Evolutionary conservation across 2,797 vertebrate genomes (phyloP), one percentile per base, ranked within the genome.

Genomic region (Acanthurus lineatus): DNA sequence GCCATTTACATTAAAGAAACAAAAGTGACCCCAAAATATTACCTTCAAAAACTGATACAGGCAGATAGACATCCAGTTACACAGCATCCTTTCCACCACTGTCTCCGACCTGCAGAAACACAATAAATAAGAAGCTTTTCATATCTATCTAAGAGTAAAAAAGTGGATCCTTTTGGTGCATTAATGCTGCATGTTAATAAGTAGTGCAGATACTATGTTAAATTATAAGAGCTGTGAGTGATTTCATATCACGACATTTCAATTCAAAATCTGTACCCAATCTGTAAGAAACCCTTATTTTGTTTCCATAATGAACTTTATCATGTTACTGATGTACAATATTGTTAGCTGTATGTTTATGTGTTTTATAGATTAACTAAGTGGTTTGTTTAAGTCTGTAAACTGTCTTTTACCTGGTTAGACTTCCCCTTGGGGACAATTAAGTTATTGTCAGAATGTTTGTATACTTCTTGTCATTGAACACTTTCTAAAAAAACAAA

Each of bases 41-140:
- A 99, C 98, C 97, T 97, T 99, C 71, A 99, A 94, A 85, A 98
- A 98, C 93, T 99, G 97, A 92, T 99, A 99, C 11, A 99, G 96
- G 85, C 98, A 99, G 93, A 99, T 99, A 14, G 98, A 99, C 98
- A 99, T 99, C 98, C 98, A 99, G 79, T 99, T 99, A 85, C 97
- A 99, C 83, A 99, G 95, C 98, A 99, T 99, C 84, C 98, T 96
- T 85, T 99, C 98, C 86, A 99, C 98, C 80, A 99, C 98, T 0
- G 98, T 99, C 95, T 99, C 98, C 12, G 97, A 99, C 90, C 98
- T 99, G 84, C 71, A 93, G 76, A 66, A 64, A 83, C 61, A 91
- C 40, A 88, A 42, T 94, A 59, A 19, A 63, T 0, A 2, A 56
- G 22, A n/a, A 45, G 6, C 17, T 74, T 60, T 76, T 19, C 67